Conservation (phyloP, 2,797 vertebrate species). For the Clamator glandarius region DNA sequence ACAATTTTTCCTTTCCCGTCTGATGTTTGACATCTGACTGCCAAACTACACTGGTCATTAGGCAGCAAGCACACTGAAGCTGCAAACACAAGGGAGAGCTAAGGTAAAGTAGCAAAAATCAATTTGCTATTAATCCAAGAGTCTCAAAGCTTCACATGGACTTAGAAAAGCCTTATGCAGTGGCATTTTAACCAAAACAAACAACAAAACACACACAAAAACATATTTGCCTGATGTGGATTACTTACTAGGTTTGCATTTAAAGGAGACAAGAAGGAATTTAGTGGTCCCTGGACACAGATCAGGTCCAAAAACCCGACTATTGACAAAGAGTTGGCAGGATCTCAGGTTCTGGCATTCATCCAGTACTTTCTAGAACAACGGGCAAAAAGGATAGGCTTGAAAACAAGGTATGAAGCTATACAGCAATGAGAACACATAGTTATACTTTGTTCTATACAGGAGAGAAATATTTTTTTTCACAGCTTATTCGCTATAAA, state of each 20-base stretch:
- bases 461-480: neutral
- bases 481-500: neutral
- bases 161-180: constrained; percentile 6
- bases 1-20: neutral
- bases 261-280: constrained; percentile 95
- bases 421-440: constrained; percentile 15
- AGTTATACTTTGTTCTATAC: constrained; percentile 12
- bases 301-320: constrained; percentile 92
- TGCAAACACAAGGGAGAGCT: neutral
- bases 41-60: neutral
- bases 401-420: constrained; percentile 66
- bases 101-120: neutral
- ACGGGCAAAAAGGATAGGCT: constrained; percentile 71
- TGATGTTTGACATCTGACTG: neutral
- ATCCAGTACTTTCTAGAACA: constrained; percentile 92
- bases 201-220: constrained; percentile 28
- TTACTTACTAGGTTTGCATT: constrained; percentile 97
- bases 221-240: constrained; percentile 11
- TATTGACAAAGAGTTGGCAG: constrained; percentile 92
- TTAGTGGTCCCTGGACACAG: constrained; percentile 93
- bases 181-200: constrained; percentile 20
- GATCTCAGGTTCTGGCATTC: constrained; percentile 94
- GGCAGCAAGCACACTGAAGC: neutral
- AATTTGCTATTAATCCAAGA: neutral
- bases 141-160: neutral